Base-by-base conservation (phyloP, 2,888 invertebrate genomes). In the Pyrrhia umbra region DNA sequence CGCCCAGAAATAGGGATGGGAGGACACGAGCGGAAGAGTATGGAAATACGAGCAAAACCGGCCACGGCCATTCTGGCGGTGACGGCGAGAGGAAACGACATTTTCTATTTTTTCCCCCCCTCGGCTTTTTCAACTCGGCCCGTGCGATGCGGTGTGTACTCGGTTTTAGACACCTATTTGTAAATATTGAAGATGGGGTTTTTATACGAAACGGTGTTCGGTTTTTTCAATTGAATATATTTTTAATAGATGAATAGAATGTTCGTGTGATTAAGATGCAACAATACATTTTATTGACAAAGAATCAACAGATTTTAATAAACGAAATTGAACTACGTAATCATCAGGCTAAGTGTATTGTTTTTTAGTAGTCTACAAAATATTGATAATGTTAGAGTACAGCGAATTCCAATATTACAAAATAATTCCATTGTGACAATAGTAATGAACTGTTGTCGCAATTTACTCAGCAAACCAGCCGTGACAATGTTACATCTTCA, bases 11-110 rank as follows among this genome's bases (percentile, higher is more conserved):
- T 88, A 83, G 86, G 87, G 86, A 88, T 64, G 76, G 73, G 67
- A 86, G 68, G 73, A 86, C 85, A 87, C 84, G 83, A 80, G 80
- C 88, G 90, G 88, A 89, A 89, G 88, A 90, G 88, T 85, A 87
- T 83, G 81, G 75, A 77, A 80, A 83, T 75, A 81, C 77, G 76
- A 91, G 91, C 86, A 90, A 92, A 92, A 91, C 81, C 84, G 79
- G 81, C 87, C 88, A 87, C 85, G 85, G 87, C 88, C 85, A 92
- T 93, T 92, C 93, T 94, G 93, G 68, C 90, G 85, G 90, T 93
- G 94, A 93, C 92, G 92, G 88, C 84, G 90, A 86, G 88, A 90
- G 93, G 89, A 90, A 90, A 86, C 90, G 89, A 87, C 85, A 89
- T 92, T 92, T 92, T 90, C 87, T 87, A 87, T 91, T 83, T 83